phyloP scores from a whole-genome alignment of 2,888 invertebrate species.

The Thalpophila matura region DNA sequence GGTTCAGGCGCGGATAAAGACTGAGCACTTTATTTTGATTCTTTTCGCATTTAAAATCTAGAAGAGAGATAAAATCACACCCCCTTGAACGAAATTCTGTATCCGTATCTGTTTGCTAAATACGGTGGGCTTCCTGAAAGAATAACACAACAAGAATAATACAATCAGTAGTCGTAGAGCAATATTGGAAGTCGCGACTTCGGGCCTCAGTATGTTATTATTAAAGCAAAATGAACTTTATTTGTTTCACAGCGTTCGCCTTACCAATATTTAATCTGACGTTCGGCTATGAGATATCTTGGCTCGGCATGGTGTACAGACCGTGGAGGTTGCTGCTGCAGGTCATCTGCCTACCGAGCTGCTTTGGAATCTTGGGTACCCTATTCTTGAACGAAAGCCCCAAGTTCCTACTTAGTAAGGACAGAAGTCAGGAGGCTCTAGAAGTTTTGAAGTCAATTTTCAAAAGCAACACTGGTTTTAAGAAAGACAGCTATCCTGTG shows the following conservation, averaged over 20 bases:
- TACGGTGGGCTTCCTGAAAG: too few relatives aligned
- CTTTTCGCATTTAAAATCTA: too few relatives aligned
- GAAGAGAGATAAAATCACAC: too few relatives aligned
- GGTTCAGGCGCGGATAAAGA: too few relatives aligned
- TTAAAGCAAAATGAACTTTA: too few relatives aligned
- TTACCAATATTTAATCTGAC: slow-evolving; percentile 74
- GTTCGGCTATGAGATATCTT: slow-evolving; percentile 77
- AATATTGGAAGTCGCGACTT: too few relatives aligned
- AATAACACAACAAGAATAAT: too few relatives aligned
- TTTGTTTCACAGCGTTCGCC: slow-evolving; percentile 72
- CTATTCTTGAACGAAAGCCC: slow-evolving; percentile 93
- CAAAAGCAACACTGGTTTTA: slow-evolving; percentile 69
- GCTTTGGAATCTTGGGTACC: slow-evolving; percentile 90
- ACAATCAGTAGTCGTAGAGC: too few relatives aligned
- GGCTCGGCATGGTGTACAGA: slow-evolving; percentile 89
- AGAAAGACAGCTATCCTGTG: slow-evolving; percentile 70
- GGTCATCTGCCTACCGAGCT: slow-evolving; percentile 92
- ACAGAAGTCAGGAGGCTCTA: slow-evolving; percentile 90
- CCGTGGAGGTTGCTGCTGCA: slow-evolving; percentile 94
- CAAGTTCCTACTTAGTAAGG: slow-evolving; percentile 93
- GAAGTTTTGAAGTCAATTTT: slow-evolving; percentile 73
- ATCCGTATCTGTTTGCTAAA: too few relatives aligned
- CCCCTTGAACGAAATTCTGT: too few relatives aligned
- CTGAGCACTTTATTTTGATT: too few relatives aligned
- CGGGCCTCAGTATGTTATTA: too few relatives aligned